Conservation (phyloP, 2,888 invertebrate species). For the Noctua pronuba region DNA sequence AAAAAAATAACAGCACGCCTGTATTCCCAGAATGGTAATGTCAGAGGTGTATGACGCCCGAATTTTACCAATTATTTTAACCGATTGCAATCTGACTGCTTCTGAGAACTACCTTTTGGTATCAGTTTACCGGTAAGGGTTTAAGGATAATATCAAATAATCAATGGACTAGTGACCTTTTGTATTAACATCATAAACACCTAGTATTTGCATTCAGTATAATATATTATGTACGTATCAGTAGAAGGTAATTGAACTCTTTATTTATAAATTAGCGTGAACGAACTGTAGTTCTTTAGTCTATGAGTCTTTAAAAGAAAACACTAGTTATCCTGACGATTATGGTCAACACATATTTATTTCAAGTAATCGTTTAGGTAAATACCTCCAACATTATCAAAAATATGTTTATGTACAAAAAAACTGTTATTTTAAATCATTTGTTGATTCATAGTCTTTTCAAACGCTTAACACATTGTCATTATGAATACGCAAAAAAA, state of each 20-base stretch:
- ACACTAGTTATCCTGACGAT: not conserved
- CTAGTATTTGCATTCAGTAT: not conserved
- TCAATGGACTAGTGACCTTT: not conserved
- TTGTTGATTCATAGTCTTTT: slow-evolving; percentile 6
- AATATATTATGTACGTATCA: too few relatives aligned
- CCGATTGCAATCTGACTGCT: not conserved
- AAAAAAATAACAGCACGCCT: not conserved
- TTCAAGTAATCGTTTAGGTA: not conserved
- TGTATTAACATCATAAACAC: not conserved
- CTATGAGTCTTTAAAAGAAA: not conserved
- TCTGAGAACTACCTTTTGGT: not conserved
- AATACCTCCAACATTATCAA: not conserved
- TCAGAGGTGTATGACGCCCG: not conserved
- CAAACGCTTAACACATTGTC: not conserved
- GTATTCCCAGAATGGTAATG: not conserved
- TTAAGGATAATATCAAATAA: not conserved
- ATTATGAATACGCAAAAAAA: slow-evolving; percentile 1
- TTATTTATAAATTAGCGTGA: not conserved
- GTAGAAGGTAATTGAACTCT: not conserved
- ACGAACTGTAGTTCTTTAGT: not conserved
- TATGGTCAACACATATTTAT: not conserved
- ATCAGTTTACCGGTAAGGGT: not conserved
- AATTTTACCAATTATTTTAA: not conserved
- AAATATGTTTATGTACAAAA: not conserved
- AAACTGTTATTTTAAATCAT: not conserved